Evolutionary conservation across 2,113 vertebrate genomes (phyloP).

Genomic region (Centropus unirufus): DNA sequence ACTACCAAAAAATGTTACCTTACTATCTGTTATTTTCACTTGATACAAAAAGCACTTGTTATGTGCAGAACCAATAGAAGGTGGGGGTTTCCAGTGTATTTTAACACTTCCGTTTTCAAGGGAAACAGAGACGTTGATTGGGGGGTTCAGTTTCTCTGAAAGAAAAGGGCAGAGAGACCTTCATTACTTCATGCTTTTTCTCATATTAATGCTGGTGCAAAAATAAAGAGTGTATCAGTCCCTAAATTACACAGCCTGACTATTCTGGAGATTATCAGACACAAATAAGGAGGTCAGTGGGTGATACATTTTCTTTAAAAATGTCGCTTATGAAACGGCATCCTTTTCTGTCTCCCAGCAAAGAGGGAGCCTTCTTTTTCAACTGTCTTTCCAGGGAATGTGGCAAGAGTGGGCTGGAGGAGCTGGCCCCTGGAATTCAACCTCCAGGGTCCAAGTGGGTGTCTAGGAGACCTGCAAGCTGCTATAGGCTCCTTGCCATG

Average conservation of each 20-base stretch:
- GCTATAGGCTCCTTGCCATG: neutral
- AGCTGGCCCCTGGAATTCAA: rapidly evolving
- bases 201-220: neutral
- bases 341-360: neutral
- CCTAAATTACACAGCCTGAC: neutral
- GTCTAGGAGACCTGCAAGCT: neutral
- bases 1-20: neutral
- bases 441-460: rapidly evolving
- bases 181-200: neutral
- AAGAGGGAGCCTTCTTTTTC: rapidly evolving
- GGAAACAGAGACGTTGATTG: constrained; percentile 50
- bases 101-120: constrained; percentile 47
- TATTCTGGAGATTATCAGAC: neutral
- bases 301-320: neutral
- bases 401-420: neutral
- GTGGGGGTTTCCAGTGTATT: constrained; percentile 62
- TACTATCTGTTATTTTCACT: constrained; percentile 54
- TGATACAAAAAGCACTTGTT: constrained; percentile 64
- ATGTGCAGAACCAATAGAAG: neutral
- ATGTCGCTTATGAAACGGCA: neutral
- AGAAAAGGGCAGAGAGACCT: neutral
- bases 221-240: neutral
- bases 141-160: constrained; percentile 71
- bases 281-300: neutral
- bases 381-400: neutral